A percentile compares a stretch with the other conserved stretches of the same genome.
These are phyloP conservation scores for Calyptomena viridis DNA, from an alignment of 2,113 vertebrate genomes.

Conservation along the genomic window DNA sequence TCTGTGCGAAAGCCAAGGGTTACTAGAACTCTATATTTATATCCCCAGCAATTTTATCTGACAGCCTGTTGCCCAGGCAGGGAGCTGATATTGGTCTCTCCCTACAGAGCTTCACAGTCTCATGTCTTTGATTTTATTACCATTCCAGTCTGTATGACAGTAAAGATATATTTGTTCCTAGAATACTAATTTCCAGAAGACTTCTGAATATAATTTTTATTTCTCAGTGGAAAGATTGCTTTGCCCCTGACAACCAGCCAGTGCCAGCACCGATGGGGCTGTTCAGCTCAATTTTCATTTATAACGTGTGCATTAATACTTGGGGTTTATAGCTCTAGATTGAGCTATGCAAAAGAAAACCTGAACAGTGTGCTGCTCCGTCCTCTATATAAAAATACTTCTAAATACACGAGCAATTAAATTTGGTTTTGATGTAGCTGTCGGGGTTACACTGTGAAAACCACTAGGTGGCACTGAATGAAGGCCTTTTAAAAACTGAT, in stretches of 20 bases:
- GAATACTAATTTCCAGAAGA: background rate
- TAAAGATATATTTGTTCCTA: background rate
- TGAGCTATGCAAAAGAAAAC: background rate
- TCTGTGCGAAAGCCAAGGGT: background rate
- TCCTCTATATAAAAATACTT: background rate
- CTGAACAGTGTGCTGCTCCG: background rate
- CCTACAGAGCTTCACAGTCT: background rate
- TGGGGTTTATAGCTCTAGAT: background rate
- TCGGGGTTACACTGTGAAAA: background rate
- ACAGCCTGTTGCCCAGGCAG: background rate
- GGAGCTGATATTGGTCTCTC: background rate
- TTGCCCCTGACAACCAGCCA: background rate
- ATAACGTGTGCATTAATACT: background rate
- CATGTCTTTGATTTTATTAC: background rate
- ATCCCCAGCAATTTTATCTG: background rate
- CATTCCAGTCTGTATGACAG: background rate
- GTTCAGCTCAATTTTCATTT: background rate
- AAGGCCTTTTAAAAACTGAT: background rate
- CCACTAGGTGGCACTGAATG: background rate
- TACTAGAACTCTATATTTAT: slow-evolving; percentile 28
- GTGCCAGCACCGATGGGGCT: background rate
- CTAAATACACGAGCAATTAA: background rate
- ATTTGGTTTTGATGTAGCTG: background rate
- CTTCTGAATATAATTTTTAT: background rate
- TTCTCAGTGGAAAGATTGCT: background rate